These are phyloP conservation scores for Colaptes auratus DNA, from an alignment of 2,113 vertebrate species.

Conservation along the genomic window DNA sequence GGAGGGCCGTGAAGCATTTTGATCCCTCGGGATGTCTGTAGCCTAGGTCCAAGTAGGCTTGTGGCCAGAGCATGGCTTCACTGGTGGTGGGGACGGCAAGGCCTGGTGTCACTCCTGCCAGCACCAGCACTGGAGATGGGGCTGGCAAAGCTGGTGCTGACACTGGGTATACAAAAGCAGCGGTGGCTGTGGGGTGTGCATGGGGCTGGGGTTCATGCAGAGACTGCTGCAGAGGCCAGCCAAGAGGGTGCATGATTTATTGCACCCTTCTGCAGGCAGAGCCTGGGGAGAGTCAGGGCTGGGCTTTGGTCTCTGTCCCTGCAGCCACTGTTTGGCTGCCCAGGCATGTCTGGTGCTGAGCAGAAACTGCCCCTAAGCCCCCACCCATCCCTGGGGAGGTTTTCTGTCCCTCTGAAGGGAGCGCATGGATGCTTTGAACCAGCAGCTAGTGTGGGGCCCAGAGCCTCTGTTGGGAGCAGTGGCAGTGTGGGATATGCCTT, in stretches of 20 bases:
- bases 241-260: neutral
- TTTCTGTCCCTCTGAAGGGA: neutral
- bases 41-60: accelerated
- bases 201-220: neutral
- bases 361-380: neutral
- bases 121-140: neutral
- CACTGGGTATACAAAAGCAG: neutral
- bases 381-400: accelerated
- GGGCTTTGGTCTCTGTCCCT: accelerated
- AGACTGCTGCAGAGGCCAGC: slow-evolving; percentile 37
- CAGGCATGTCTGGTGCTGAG: accelerated
- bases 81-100: neutral
- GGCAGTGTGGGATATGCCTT: neutral
- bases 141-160: neutral
- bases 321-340: neutral
- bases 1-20: neutral
- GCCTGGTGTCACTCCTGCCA: neutral
- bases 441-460: neutral
- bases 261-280: neutral
- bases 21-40: neutral
- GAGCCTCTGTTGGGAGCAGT: neutral
- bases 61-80: accelerated
- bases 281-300: neutral
- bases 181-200: neutral
- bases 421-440: neutral